Conservation (phyloP, 2,113 vertebrate species). For the Gasterosteus aculeatus region DNA sequence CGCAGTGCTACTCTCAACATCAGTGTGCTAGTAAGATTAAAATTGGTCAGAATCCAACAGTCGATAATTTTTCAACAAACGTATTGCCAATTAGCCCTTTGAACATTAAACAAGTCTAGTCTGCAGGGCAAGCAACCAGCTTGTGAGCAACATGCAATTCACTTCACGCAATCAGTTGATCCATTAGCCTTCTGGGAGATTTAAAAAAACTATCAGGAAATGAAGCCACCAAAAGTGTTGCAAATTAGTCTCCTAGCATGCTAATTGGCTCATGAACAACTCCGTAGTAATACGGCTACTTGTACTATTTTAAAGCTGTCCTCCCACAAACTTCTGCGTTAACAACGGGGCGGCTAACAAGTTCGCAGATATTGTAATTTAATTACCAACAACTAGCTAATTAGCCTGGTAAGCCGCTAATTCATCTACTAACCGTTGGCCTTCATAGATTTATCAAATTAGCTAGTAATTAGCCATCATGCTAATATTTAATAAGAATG, state of each 20-base stretch:
- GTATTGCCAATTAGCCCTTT: not conserved
- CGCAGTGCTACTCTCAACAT: not conserved
- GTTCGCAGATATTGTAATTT: not conserved
- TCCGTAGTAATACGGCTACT: not conserved
- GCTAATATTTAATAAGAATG: conserved; percentile 8
- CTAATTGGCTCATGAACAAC: not conserved
- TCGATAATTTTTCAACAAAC: not conserved
- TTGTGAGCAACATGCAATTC: not conserved
- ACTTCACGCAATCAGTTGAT: not conserved
- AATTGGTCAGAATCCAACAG: not conserved
- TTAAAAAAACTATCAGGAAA: not conserved
- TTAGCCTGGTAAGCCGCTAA: conserved; percentile 14
- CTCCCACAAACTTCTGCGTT: not conserved
- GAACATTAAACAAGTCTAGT: not conserved
- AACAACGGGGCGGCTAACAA: not conserved
- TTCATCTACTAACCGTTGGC: conserved; percentile 10
- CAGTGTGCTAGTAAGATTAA: not conserved
- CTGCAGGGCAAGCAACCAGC: not conserved
- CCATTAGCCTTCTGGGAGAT: not conserved
- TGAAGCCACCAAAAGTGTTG: not conserved
- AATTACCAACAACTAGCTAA: conserved; percentile 12
- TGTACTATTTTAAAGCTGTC: not conserved
- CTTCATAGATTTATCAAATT: not conserved
- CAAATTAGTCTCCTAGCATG: not conserved
- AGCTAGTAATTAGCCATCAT: not conserved